Evolutionary conservation across 1,140 invertebrate species (phyloP).

Genomic region (Drosophila sucinea): DNA sequence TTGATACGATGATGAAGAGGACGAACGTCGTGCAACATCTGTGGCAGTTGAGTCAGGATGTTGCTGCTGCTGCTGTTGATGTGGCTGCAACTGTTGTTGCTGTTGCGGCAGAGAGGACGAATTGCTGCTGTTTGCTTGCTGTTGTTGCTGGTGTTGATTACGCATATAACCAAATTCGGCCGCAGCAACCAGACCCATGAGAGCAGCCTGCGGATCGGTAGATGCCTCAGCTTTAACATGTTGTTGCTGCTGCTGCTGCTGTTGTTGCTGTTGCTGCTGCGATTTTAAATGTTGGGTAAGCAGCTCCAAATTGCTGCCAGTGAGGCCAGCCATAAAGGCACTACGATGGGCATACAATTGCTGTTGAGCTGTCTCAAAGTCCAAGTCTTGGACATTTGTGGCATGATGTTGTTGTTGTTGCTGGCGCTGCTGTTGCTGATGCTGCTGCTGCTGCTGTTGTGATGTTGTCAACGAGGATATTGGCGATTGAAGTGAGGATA

Average conservation of each 20-base stretch:
- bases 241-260: slow-evolving; percentile 52
- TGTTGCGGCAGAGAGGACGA: slow-evolving; percentile 39
- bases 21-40: slow-evolving; percentile 77
- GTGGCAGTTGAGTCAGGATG: slow-evolving; percentile 81
- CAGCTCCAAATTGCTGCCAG: slow-evolving; percentile 74
- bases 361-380: slow-evolving; percentile 75
- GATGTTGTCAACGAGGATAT: slow-evolving; percentile 61
- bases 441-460: not conserved
- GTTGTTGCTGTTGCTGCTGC: slow-evolving; percentile 58
- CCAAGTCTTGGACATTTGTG: slow-evolving; percentile 53
- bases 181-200: slow-evolving; percentile 69
- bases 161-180: slow-evolving; percentile 72
- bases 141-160: slow-evolving; percentile 77
- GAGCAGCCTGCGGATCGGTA: slow-evolving; percentile 59
- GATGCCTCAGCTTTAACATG: slow-evolving; percentile 38
- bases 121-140: slow-evolving; percentile 49
- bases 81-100: slow-evolving; percentile 44
- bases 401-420: slow-evolving; percentile 6
- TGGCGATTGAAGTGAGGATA: slow-evolving; percentile 65
- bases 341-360: slow-evolving; percentile 78
- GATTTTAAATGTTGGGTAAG: slow-evolving; percentile 74
- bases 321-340: slow-evolving; percentile 77
- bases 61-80: slow-evolving; percentile 69
- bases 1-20: slow-evolving; percentile 72
- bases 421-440: not conserved